Conservation (phyloP, 1,140 invertebrate genomes). For the Marisa cornuarietis region DNA sequence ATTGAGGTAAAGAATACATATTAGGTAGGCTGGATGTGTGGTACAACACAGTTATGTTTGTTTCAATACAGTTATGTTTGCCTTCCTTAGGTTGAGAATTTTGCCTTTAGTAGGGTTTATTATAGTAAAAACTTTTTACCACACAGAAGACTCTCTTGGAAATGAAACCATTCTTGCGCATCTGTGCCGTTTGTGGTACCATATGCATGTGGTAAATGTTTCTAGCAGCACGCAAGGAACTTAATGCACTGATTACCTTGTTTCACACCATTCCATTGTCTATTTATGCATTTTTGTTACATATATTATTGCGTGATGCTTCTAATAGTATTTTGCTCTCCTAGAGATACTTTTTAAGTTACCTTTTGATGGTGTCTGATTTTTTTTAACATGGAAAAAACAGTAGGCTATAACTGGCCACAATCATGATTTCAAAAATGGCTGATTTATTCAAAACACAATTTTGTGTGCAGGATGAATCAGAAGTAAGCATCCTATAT, state of each 20-base stretch:
- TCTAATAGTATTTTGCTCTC: background rate
- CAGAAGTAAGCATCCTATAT: conserved; percentile 48
- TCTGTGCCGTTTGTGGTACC: too few species aligned
- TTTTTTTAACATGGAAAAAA: background rate
- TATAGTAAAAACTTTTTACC: background rate
- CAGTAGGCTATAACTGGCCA: background rate
- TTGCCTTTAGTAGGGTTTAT: background rate
- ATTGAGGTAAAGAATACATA: background rate
- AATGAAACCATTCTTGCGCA: too few species aligned
- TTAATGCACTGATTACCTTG: too few species aligned
- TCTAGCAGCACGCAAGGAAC: too few species aligned
- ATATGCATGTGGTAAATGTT: too few species aligned
- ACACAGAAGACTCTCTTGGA: too few species aligned
- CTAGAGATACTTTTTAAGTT: background rate
- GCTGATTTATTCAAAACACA: background rate
- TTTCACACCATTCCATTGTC: too few species aligned
- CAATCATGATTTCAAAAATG: background rate
- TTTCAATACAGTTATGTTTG: background rate
- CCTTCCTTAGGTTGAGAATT: too few species aligned
- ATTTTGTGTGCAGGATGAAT: conserved; percentile 38
- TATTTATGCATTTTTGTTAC: background rate
- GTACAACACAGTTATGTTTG: background rate
- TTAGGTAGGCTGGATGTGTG: background rate
- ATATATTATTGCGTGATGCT: background rate
- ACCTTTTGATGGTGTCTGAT: background rate